Percentiles rank a stretch among this genome's conserved stretches.
Conservation (phyloP, 2,888 invertebrate species). For the Ectemnius continuus region DNA sequence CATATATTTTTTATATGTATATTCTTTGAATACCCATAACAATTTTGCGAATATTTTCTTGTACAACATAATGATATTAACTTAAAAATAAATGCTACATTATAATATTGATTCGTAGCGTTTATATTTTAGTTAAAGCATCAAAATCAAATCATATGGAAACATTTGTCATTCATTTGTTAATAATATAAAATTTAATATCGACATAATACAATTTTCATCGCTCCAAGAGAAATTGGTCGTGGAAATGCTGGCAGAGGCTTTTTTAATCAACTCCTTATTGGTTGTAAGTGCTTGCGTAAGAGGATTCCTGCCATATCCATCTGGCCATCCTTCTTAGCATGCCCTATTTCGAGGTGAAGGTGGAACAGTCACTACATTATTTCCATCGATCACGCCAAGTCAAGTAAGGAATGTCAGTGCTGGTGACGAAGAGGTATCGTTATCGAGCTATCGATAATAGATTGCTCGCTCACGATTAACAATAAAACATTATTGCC, state of each 20-base stretch:
- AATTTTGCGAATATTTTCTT: too few species aligned
- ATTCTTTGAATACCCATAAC: too few species aligned
- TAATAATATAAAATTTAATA: too few species aligned
- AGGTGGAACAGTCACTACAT: conserved; percentile 50
- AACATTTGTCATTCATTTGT: too few species aligned
- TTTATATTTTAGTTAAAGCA: too few species aligned
- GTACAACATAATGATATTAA: too few species aligned
- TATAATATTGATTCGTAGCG: too few species aligned
- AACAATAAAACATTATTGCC: conserved; percentile 9
- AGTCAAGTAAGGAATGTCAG: conserved; percentile 47
- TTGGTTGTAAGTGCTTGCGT: conserved; percentile 13
- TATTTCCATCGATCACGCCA: conserved; percentile 61
- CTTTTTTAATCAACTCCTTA: conserved; percentile 17
- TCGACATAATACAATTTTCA: too few species aligned
- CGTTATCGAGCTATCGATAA: conserved; percentile 23
- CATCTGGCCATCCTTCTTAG: conserved; percentile 36
- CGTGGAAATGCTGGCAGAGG: background rate
- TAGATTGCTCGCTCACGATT: conserved; percentile 19
- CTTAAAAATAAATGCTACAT: too few species aligned
- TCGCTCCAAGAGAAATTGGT: too few species aligned
- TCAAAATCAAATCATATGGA: too few species aligned
- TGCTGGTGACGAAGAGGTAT: conserved; percentile 48
- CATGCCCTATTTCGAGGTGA: conserved; percentile 37
- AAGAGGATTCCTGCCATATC: conserved; percentile 36
- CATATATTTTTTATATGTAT: too few species aligned